These are phyloP conservation scores for Pipistrellus kuhlii DNA, from an alignment of 2,797 vertebrate genomes.

Conservation along the genomic window DNA sequence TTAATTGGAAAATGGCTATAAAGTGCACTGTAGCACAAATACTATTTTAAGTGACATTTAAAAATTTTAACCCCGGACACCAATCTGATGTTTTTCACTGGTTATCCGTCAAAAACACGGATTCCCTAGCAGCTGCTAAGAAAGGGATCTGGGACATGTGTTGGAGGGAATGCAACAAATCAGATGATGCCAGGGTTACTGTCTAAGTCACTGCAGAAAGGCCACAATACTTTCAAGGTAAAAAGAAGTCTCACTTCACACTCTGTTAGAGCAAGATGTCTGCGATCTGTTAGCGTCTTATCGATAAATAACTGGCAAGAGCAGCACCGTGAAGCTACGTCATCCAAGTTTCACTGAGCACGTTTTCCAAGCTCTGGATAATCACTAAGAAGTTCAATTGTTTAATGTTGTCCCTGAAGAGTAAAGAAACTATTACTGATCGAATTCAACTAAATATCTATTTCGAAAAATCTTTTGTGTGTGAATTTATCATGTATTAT, in stretches of 20 bases:
- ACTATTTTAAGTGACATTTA: conserved; percentile 81
- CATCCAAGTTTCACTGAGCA: conserved; percentile 38
- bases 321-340: conserved; percentile 19
- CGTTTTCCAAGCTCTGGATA: neutral
- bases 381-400: conserved; percentile 52
- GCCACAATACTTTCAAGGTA: neutral
- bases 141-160: neutral
- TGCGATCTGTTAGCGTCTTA: conserved; percentile 10
- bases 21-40: conserved; percentile 81
- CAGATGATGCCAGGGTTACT: conserved; percentile 2
- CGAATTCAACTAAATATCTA: conserved; percentile 13
- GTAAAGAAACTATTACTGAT: conserved; percentile 11
- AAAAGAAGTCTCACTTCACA: conserved; percentile 54
- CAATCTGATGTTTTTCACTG: conserved; percentile 78
- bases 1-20: conserved; percentile 86
- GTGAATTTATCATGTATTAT: conserved; percentile 19
- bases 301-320: conserved; percentile 63
- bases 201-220: conserved; percentile 28
- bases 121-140: conserved; percentile 67
- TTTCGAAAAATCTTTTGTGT: neutral
- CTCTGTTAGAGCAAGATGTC: neutral
- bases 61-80: conserved; percentile 73
- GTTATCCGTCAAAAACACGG: conserved; percentile 78
- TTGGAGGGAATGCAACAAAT: conserved; percentile 31
- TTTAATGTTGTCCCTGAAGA: conserved; percentile 3